Conservation (phyloP, 2,888 invertebrate species). For the Crocallis elinguaria region DNA sequence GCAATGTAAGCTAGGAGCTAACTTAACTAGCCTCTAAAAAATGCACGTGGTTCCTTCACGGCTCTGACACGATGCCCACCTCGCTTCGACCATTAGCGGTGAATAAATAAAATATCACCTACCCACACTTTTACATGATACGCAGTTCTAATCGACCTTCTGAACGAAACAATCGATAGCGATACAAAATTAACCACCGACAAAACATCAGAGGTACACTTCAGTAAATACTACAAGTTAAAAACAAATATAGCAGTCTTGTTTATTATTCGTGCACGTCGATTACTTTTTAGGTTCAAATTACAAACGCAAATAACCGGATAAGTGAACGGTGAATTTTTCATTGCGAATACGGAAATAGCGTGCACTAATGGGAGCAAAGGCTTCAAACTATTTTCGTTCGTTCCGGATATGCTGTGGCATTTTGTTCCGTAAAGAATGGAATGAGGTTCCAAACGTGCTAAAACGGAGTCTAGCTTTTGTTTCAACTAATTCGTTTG, state of each 20-base stretch:
- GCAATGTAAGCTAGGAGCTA: background rate
- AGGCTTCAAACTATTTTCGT: slow-evolving; percentile 34
- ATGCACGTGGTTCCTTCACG: slow-evolving; percentile 24
- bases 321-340: slow-evolving; percentile 18
- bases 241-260: too few species aligned
- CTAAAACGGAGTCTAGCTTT: slow-evolving; percentile 24
- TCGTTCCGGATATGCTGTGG: slow-evolving; percentile 21
- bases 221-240: too few species aligned
- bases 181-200: slow-evolving; percentile 3
- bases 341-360: slow-evolving; percentile 21
- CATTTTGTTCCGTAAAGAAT: slow-evolving; percentile 33
- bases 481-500: slow-evolving; percentile 10
- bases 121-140: slow-evolving; percentile 7
- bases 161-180: slow-evolving; percentile 10
- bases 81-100: slow-evolving; percentile 14
- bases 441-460: slow-evolving; percentile 23
- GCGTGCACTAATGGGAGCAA: slow-evolving; percentile 14
- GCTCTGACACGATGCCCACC: slow-evolving; percentile 16
- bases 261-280: too few species aligned
- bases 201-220: too few species aligned
- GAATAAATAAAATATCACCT: slow-evolving; percentile 22
- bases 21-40: slow-evolving; percentile 16
- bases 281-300: too few species aligned
- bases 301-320: slow-evolving; percentile 12
- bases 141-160: slow-evolving; percentile 1